Evolutionary conservation across 2,797 vertebrate species (phyloP), one percentile per base, ranked within the genome.

Genomic region (Malacoraja senta): DNA sequence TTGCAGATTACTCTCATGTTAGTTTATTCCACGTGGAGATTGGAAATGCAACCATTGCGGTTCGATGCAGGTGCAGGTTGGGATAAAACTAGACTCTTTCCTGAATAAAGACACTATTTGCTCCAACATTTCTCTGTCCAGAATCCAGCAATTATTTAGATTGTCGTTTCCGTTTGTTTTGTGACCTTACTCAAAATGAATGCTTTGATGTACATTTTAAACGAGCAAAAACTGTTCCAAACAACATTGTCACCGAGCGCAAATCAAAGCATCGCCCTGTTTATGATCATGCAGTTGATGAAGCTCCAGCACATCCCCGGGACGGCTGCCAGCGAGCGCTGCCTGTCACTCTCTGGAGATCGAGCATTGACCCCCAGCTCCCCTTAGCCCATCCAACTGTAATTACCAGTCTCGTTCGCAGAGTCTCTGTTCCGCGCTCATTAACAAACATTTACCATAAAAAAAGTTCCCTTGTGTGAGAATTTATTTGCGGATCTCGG

Each of bases 401-500:
- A 95, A 97, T 96, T 97, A 96, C 95, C 95, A 95, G 95, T 95
- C 94, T 96, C 94, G 96, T 97, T 96, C 96, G 95, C 96, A 96
- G 95, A 95, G 96, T 95, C 95, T 93, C 94, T 96, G 96, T 96
- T 96, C 95, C 94, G 32, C 61, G 95, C 95, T 95, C 95, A 94
- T 96, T 96, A 96, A 95, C 95, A 94, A 95, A 95, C 80, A n/a
- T 94, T 95, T 94, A 94, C 94, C 95, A 95, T 53, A 53, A 88
- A n/a, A 91, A 96, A 94, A 93, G 94, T 94, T 96, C 95, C 95
- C 96, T 96, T 95, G 94, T 95, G 95, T 94, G 94, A 94, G 35
- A 29, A 65, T 13, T 91, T 26, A 74, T 74, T 91, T 91, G 90
- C 91, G 29, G 29, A 10, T n/a, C 94, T 93, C 79, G 93, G 94